Evolutionary conservation across 2,113 vertebrate genomes (phyloP).

Genomic region (Galemys pyrenaicus): DNA sequence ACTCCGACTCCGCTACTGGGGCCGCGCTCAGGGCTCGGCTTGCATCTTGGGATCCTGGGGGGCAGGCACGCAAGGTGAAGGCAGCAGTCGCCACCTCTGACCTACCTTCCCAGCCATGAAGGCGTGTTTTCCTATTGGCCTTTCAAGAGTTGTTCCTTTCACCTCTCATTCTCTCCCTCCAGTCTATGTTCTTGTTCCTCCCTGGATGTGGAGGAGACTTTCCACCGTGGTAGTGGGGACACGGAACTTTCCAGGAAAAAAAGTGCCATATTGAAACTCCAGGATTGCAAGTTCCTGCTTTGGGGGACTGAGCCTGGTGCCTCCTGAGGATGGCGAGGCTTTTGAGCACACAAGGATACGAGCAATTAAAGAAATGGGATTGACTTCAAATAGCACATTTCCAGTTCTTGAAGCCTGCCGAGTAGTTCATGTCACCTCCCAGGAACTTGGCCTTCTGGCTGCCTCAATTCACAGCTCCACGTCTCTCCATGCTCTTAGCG

Average conservation of each 20-base stretch:
- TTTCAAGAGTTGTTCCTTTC: slow-evolving; percentile 4
- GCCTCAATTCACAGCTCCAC: slow-evolving; percentile 41
- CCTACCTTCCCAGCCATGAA: slow-evolving; percentile 24
- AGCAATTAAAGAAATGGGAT: slow-evolving; percentile 44
- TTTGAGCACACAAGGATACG: background rate
- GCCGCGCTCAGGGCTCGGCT: slow-evolving; percentile 43
- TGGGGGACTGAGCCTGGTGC: background rate
- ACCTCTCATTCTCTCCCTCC: background rate
- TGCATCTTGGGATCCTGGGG: slow-evolving; percentile 63
- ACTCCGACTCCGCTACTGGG: slow-evolving; percentile 62
- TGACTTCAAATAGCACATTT: slow-evolving; percentile 12
- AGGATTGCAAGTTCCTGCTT: background rate
- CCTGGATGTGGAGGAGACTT: slow-evolving; percentile 33
- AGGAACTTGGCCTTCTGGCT: slow-evolving; percentile 20
- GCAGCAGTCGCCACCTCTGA: slow-evolving; percentile 24
- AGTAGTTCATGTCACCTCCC: slow-evolving; percentile 48
- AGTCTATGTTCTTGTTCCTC: background rate
- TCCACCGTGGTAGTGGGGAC: background rate
- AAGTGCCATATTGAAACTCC: background rate
- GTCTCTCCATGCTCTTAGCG: slow-evolving; percentile 2
- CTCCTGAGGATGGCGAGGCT: background rate
- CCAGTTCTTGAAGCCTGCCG: background rate
- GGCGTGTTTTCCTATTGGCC: slow-evolving; percentile 17
- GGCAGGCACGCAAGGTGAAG: slow-evolving; percentile 40
- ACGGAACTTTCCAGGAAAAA: slow-evolving; percentile 14